These are phyloP conservation scores for Notolepis coatsorum DNA, from an alignment of 2,797 vertebrate genomes.

Conservation along the genomic window DNA sequence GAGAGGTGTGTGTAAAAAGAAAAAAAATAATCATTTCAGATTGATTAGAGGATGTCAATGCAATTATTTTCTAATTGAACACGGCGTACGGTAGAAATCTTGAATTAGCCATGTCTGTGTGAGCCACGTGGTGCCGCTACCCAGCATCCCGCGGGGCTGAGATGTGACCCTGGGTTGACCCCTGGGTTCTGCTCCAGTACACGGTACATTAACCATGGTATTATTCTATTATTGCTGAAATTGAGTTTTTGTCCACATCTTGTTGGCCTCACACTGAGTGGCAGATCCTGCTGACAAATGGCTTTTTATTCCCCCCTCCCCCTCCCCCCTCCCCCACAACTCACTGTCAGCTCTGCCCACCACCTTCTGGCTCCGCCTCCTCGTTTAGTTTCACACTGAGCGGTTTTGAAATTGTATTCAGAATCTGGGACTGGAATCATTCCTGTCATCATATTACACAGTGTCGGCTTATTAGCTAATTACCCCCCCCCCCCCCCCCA, in stretches of 20 bases:
- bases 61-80: slow-evolving; percentile 34
- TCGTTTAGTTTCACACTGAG: not conserved
- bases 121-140: slow-evolving; percentile 18
- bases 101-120: slow-evolving; percentile 45
- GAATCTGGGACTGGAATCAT: too few relatives aligned
- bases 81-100: slow-evolving; percentile 16
- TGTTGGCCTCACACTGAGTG: slow-evolving; percentile 62
- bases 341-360: slow-evolving; percentile 28
- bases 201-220: slow-evolving; percentile 69
- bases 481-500: too few relatives aligned
- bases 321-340: slow-evolving; percentile 14
- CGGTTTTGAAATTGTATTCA: too few relatives aligned
- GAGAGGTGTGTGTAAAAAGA: too few relatives aligned
- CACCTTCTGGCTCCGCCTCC: not conserved
- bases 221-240: slow-evolving; percentile 80
- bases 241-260: slow-evolving; percentile 72
- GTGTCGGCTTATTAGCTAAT: too few relatives aligned
- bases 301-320: slow-evolving; percentile 42
- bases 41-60: too few relatives aligned
- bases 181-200: slow-evolving; percentile 70
- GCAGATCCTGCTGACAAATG: slow-evolving; percentile 70
- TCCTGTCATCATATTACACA: too few relatives aligned
- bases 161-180: slow-evolving; percentile 69
- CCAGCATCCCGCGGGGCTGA: slow-evolving; percentile 41
- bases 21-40: too few relatives aligned